phyloP scores from a whole-genome alignment of 2,888 invertebrate genomes.

The Ryuthela nishihirai region DNA sequence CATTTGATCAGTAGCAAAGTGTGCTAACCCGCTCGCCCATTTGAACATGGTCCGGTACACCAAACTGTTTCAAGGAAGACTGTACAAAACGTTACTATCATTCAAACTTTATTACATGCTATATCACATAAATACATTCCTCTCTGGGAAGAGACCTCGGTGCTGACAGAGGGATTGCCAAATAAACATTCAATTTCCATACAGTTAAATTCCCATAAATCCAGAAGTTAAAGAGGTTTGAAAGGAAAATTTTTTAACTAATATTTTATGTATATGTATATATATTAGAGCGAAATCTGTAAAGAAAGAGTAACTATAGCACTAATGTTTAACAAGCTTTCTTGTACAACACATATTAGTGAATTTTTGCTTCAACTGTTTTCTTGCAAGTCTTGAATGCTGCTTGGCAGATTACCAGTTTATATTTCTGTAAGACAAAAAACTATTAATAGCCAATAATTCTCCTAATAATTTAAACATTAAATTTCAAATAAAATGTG shows the following conservation, averaged over 20 bases:
- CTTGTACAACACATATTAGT: conserved; percentile 30
- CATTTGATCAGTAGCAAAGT: no score
- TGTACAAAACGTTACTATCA: no score
- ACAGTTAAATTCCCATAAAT: conserved; percentile 25
- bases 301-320: conserved; percentile 35
- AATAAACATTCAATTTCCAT: conserved; percentile 25
- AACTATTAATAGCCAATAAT: no score
- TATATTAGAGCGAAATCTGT: conserved; percentile 37
- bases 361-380: conserved; percentile 9
- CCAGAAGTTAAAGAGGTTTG: conserved; percentile 34
- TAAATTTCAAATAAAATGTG: no score
- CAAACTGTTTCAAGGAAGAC: no score
- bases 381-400: conserved; percentile 3
- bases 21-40: no score
- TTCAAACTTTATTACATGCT: conserved; percentile 39
- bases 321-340: conserved; percentile 37
- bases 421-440: conserved; percentile 27
- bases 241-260: conserved; percentile 26
- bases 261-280: conserved; percentile 26
- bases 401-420: conserved; percentile 6
- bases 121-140: conserved; percentile 38
- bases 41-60: no score
- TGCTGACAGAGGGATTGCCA: conserved; percentile 37
- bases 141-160: conserved; percentile 33
- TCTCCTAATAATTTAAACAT: no score